phyloP scores from a whole-genome alignment of 2,888 invertebrate species.

The Phytoseiulus persimilis region DNA sequence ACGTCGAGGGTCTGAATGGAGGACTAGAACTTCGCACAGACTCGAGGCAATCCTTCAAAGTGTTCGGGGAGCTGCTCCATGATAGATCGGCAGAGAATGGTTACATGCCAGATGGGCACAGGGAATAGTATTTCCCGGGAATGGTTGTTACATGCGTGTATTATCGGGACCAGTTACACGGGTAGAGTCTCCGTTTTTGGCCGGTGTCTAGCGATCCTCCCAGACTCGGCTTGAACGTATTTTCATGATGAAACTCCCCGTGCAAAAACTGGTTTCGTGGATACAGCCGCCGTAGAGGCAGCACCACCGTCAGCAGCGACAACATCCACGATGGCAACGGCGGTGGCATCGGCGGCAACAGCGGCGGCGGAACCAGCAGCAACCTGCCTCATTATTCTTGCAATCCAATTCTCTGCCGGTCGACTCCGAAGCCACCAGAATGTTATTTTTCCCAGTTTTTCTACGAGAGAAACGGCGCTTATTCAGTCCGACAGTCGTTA shows the following conservation, averaged over 20 bases:
- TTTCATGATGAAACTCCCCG: not conserved
- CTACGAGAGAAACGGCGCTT: not conserved
- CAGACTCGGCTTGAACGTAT: not conserved
- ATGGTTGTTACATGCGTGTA: not conserved
- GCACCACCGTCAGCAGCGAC: not conserved
- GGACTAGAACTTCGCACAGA: not conserved
- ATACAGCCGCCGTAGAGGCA: not conserved
- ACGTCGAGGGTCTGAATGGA: too few relatives aligned
- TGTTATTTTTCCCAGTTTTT: not conserved
- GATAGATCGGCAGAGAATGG: not conserved
- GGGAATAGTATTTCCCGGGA: not conserved
- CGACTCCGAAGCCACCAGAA: not conserved
- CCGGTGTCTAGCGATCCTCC: not conserved
- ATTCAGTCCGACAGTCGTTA: not conserved
- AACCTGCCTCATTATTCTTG: not conserved
- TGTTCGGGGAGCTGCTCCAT: not conserved
- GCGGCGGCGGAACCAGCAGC: not conserved
- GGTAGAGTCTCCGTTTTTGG: not conserved
- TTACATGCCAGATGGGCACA: not conserved
- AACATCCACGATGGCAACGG: too few relatives aligned
- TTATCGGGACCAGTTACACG: not conserved
- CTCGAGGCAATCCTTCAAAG: not conserved
- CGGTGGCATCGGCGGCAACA: too few relatives aligned
- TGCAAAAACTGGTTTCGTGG: not conserved
- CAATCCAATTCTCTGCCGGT: not conserved